phyloP scores from a whole-genome alignment of 2,113 vertebrate species.

The Micronisus gabar region DNA sequence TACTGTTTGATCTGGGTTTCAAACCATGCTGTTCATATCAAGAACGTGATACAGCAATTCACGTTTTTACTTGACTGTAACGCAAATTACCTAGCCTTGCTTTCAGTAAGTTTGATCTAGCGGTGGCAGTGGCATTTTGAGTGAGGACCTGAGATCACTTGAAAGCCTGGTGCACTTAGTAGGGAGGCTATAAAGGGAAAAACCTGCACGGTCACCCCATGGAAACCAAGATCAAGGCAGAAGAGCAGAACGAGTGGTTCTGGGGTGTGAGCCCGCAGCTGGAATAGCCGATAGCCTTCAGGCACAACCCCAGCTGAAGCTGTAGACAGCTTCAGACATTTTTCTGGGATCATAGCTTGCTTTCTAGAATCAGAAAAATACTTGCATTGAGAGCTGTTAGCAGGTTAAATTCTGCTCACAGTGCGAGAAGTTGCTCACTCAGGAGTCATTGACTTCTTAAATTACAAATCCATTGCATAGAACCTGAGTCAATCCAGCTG shows the following conservation, averaged over 20 bases:
- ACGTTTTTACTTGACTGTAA: neutral
- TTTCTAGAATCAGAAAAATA: neutral
- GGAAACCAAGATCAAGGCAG: neutral
- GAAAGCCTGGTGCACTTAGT: neutral
- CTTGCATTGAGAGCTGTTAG: neutral
- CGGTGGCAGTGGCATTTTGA: neutral
- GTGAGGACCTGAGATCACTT: neutral
- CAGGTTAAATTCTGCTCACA: neutral
- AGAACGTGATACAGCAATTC: neutral
- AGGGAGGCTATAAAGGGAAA: neutral
- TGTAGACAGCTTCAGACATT: neutral
- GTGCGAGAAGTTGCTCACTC: neutral
- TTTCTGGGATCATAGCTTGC: neutral
- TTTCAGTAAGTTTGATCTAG: neutral
- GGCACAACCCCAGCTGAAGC: neutral
- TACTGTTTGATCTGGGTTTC: neutral
- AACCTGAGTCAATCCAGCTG: neutral
- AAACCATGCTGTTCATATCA: neutral
- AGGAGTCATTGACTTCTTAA: neutral
- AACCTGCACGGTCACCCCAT: neutral
- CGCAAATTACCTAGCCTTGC: neutral
- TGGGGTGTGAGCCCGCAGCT: neutral
- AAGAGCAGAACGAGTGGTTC: neutral
- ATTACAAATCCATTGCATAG: neutral
- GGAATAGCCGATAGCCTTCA: neutral